Evolutionary conservation across 1,140 invertebrate species (phyloP).

Genomic region (Zelostemma sp.): DNA sequence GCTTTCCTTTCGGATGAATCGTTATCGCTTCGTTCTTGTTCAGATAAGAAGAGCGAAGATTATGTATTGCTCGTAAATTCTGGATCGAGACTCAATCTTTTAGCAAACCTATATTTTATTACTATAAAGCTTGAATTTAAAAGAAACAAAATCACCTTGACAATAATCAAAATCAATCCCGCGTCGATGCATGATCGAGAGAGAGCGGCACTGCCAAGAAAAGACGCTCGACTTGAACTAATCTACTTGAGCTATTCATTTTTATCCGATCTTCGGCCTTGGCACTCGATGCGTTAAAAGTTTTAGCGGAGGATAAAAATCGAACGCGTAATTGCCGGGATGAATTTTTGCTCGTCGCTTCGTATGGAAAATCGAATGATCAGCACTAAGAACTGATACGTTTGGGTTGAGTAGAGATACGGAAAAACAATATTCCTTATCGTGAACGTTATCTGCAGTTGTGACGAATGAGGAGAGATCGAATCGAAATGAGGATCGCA

Average conservation of each 20-base stretch:
- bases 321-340: conserved; percentile 11
- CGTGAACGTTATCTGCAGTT: not conserved
- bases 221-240: conserved; percentile 17
- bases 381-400: too few relatives aligned
- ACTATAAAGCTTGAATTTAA: too few relatives aligned
- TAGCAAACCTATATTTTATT: too few relatives aligned
- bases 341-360: not conserved
- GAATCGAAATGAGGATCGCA: too few relatives aligned
- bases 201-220: conserved; percentile 24
- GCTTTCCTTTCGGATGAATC: too few relatives aligned
- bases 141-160: too few relatives aligned
- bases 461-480: too few relatives aligned
- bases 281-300: conserved; percentile 25
- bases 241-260: conserved; percentile 32
- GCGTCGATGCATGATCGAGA: conserved; percentile 8
- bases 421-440: not conserved
- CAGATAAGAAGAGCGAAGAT: too few relatives aligned
- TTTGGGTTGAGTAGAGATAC: not conserved
- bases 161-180: too few relatives aligned
- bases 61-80: too few relatives aligned
- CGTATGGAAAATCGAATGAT: not conserved
- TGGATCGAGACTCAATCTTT: too few relatives aligned
- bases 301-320: conserved; percentile 28
- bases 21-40: too few relatives aligned
- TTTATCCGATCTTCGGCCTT: conserved; percentile 39